These are phyloP conservation scores for Riparia riparia DNA, from an alignment of 2,113 vertebrate genomes.

Conservation along the genomic window DNA sequence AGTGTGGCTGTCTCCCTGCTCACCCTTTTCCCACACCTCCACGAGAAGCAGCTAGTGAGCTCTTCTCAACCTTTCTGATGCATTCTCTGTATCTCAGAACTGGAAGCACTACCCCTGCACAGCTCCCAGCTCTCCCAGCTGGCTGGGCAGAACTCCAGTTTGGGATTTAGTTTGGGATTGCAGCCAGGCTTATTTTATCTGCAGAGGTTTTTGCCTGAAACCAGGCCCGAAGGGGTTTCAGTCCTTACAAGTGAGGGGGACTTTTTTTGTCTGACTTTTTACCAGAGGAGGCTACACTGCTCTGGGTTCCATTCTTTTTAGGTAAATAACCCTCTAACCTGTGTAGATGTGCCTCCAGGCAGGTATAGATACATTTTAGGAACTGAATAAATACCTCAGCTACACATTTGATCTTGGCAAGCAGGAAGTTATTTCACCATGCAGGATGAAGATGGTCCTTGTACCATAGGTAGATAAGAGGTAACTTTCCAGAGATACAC, in stretches of 20 bases:
- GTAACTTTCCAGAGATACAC: not conserved
- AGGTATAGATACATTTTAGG: not conserved
- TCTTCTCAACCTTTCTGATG: not conserved
- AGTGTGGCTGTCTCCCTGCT: not conserved
- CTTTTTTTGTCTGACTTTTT: not conserved
- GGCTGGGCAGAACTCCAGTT: not conserved
- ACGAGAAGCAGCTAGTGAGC: not conserved
- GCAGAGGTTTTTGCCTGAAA: not conserved
- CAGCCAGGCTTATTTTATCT: constrained; percentile 26
- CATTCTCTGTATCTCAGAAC: not conserved
- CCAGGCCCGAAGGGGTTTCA: not conserved
- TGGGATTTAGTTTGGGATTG: not conserved
- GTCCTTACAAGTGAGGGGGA: not conserved
- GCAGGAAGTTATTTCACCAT: not conserved
- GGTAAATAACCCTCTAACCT: not conserved
- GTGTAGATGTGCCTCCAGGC: not conserved
- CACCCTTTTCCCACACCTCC: not conserved
- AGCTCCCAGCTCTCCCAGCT: not conserved
- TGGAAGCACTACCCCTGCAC: not conserved
- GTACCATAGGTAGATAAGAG: not conserved
- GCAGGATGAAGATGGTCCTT: not conserved
- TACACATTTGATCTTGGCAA: not conserved
- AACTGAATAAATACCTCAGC: constrained; percentile 9
- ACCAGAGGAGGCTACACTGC: not conserved
- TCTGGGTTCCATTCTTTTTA: not conserved